Conservation (phyloP, 2,888 invertebrate genomes). For the Sminthurides aquaticus region DNA sequence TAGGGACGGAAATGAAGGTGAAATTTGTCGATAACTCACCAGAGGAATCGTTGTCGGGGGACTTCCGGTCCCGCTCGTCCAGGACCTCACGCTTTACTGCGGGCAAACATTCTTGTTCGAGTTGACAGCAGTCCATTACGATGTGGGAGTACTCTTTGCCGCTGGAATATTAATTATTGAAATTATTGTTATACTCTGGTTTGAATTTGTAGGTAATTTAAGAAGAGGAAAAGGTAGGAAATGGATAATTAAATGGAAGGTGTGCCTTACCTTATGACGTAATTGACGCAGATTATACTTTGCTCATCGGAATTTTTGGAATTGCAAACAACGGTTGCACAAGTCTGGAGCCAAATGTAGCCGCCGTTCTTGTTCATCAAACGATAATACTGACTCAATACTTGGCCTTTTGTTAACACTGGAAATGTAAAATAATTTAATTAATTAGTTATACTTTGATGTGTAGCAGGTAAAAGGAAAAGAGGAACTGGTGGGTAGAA, state of each 20-base stretch:
- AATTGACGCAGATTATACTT: conserved; percentile 94
- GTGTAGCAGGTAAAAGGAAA: neutral
- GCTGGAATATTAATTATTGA: too few species aligned
- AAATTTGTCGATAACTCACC: too few species aligned
- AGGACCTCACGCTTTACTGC: conserved; percentile 73
- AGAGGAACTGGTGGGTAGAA: too few species aligned
- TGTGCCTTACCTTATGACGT: conserved; percentile 86
- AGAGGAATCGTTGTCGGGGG: conserved; percentile 74
- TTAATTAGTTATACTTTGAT: neutral
- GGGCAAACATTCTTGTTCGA: conserved; percentile 54
- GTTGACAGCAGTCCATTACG: conserved; percentile 87
- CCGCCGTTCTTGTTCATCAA: conserved; percentile 94
- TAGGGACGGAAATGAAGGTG: too few species aligned
- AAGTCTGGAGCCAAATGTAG: conserved; percentile 93
- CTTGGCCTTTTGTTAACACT: conserved; percentile 96
- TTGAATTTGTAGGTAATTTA: too few species aligned
- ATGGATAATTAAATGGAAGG: too few species aligned
- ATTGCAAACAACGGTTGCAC: conserved; percentile 91
- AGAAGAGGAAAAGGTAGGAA: too few species aligned
- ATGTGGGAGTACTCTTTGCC: conserved; percentile 81
- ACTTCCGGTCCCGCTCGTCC: conserved; percentile 80
- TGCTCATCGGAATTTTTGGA: conserved; percentile 94
- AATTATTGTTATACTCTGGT: too few species aligned
- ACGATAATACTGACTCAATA: conserved; percentile 89
- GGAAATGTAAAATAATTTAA: neutral